These are phyloP conservation scores for Drosophila sucinea DNA, from an alignment of 1,140 invertebrate genomes.

Conservation along the genomic window DNA sequence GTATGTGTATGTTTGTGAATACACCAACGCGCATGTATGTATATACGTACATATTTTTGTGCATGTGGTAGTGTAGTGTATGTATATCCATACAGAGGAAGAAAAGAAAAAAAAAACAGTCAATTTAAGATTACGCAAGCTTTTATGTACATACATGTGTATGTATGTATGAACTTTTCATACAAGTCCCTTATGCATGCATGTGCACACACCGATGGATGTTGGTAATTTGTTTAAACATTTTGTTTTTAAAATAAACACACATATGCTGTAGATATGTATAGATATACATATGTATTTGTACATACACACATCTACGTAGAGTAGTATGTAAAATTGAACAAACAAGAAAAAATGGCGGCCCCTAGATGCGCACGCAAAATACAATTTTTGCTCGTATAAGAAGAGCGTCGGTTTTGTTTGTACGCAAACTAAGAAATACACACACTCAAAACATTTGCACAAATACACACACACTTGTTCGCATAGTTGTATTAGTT, in stretches of 20 bases:
- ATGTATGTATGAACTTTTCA: conserved; percentile 34
- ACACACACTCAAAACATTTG: not conserved
- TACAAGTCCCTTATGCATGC: conserved; percentile 18
- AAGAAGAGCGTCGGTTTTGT: conserved; percentile 52
- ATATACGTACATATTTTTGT: conserved; percentile 13
- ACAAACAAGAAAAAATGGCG: conserved; percentile 73
- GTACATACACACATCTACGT: conserved; percentile 2
- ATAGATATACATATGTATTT: not conserved
- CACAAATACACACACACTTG: conserved; percentile 26
- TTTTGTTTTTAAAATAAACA: conserved; percentile 6
- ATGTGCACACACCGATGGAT: conserved; percentile 19
- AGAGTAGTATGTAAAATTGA: conserved; percentile 35
- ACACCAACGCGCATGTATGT: conserved; percentile 16
- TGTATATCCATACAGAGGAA: conserved; percentile 23
- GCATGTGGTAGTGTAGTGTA: conserved; percentile 26
- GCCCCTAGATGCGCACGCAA: conserved; percentile 74
- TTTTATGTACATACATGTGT: conserved; percentile 45
- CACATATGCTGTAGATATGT: too few species aligned
- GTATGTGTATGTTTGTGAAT: not conserved
- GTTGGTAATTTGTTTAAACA: not conserved
- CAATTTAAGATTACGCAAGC: conserved; percentile 70
- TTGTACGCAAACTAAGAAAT: conserved; percentile 40
- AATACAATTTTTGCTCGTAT: conserved; percentile 63
- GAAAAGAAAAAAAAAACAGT: conserved; percentile 31
- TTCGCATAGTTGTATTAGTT: conserved; percentile 38